Base-by-base conservation (phyloP, 1,140 invertebrate species). In the Psilanteris sp. region DNA sequence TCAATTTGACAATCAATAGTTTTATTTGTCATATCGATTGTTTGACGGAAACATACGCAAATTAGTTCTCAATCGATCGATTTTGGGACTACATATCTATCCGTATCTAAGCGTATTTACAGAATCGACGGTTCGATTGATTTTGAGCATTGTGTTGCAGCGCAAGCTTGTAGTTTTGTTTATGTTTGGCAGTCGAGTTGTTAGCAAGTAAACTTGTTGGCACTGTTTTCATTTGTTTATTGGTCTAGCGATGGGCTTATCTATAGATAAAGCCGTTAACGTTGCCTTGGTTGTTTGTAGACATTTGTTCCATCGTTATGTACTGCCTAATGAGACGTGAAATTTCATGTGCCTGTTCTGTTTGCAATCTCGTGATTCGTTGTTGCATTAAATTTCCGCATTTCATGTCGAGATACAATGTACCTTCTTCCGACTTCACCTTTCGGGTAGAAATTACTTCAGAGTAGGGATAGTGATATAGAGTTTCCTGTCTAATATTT, bases 391-490 rank as follows among this genome's bases (percentile, higher is more conserved):
- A 89, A 84, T 98, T 98, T 10, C 97, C 97, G 83, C 96, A 96
- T 89, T 98, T 98, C 93, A 99, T 96, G 88, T 99, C 97, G 83
- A 99, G 89, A 86, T 96, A 99, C 36, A 98, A 91, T 0, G 95
- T 94, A 16, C 96, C 96, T 85, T 97, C 96, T 82, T 98, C 97
- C 0, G 96, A 96, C 71, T 91, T 91, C 29, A 97, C 95, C 90
- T 98, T 97, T 54, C 97, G 89, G 0, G 97, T 98, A 26, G 96
- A 98, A 81, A 99, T 97, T 29, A 99, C 95, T 83, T 98, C 96
- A 50, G 94, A 94, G 85, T 97, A 98, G 18, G 95, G 94, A 91
- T 97, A 97, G 84, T 95, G 94, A 77, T 95, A 93, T 68, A 98
- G 85, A 0, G 95, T 97, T 87, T 97, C 96, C 92, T 94, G 81